Percentiles rank a stretch among this genome's conserved stretches.
These are phyloP conservation scores for Cryptus viduatorius DNA, from an alignment of 2,888 invertebrate genomes.

Conservation along the genomic window DNA sequence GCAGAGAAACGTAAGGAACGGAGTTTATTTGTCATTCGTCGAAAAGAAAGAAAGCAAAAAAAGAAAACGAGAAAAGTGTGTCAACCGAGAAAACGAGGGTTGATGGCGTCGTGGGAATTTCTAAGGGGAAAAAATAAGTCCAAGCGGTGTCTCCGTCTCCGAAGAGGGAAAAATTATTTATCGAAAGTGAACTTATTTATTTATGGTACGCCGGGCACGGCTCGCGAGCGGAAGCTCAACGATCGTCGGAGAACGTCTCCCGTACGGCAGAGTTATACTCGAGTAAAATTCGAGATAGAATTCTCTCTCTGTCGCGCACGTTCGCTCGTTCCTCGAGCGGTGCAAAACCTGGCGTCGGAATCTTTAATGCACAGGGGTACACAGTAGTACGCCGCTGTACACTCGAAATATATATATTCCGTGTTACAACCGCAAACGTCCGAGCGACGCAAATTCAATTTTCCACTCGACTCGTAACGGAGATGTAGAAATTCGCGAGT, in stretches of 20 bases:
- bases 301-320: conserved; percentile 31
- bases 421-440: conserved; percentile 29
- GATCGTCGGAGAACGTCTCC: conserved; percentile 4
- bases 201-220: conserved; percentile 25
- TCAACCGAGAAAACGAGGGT: conserved; percentile 20
- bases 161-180: conserved; percentile 58
- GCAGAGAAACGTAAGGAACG: not conserved
- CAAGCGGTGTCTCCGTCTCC: not conserved
- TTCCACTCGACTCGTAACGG: conserved; percentile 56
- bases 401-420: not conserved
- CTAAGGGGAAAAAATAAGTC: not conserved
- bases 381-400: not conserved
- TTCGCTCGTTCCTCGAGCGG: not conserved
- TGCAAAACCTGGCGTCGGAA: conserved; percentile 31
- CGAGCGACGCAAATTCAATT: conserved; percentile 57
- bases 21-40: conserved; percentile 39
- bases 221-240: not conserved
- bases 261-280: not conserved
- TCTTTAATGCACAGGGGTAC: conserved; percentile 37
- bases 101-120: conserved; percentile 38
- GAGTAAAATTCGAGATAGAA: conserved; percentile 47
- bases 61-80: conserved; percentile 20
- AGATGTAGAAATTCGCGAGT: conserved; percentile 15
- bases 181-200: conserved; percentile 59
- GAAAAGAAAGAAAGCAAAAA: not conserved